Percentiles rank a stretch among this genome's conserved stretches.
phyloP scores from a whole-genome alignment of 1,140 invertebrate genomes.

The Drosophila sturtevanti region DNA sequence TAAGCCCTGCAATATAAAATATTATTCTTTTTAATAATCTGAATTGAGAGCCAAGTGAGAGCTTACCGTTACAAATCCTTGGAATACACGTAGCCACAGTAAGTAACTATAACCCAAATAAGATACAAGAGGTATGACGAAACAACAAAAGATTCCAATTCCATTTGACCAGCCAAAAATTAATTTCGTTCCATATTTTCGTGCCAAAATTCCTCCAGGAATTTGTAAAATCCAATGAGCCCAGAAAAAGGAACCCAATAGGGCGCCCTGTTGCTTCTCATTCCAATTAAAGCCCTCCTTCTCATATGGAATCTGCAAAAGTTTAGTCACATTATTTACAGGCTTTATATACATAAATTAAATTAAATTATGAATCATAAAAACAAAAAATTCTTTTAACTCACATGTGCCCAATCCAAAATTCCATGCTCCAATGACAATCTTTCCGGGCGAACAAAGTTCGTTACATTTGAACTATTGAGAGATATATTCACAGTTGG shows the following conservation, averaged over 20 bases:
- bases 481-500: slow-evolving; percentile 2
- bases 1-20: slow-evolving; percentile 86
- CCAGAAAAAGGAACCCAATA: slow-evolving; percentile 90
- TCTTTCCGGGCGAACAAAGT: slow-evolving; percentile 33
- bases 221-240: slow-evolving; percentile 89
- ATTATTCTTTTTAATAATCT: background rate
- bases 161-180: slow-evolving; percentile 89
- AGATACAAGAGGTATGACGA: slow-evolving; percentile 87
- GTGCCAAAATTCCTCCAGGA: slow-evolving; percentile 88
- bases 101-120: slow-evolving; percentile 85
- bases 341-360: slow-evolving; percentile 17
- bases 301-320: slow-evolving; percentile 67
- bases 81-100: slow-evolving; percentile 86
- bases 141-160: slow-evolving; percentile 87
- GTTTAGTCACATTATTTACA: slow-evolving; percentile 17
- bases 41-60: slow-evolving; percentile 23
- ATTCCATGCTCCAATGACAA: slow-evolving; percentile 68
- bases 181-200: slow-evolving; percentile 88
- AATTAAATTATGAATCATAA: slow-evolving; percentile 41
- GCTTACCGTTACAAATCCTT: slow-evolving; percentile 90
- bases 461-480: slow-evolving; percentile 43
- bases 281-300: slow-evolving; percentile 86
- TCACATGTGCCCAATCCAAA: slow-evolving; percentile 68
- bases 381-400: slow-evolving; percentile 19
- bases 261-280: slow-evolving; percentile 87